Percentiles rank a stretch among this genome's conserved stretches.
phyloP scores from a whole-genome alignment of 1,140 invertebrate species.

The Leucophenga varia region DNA sequence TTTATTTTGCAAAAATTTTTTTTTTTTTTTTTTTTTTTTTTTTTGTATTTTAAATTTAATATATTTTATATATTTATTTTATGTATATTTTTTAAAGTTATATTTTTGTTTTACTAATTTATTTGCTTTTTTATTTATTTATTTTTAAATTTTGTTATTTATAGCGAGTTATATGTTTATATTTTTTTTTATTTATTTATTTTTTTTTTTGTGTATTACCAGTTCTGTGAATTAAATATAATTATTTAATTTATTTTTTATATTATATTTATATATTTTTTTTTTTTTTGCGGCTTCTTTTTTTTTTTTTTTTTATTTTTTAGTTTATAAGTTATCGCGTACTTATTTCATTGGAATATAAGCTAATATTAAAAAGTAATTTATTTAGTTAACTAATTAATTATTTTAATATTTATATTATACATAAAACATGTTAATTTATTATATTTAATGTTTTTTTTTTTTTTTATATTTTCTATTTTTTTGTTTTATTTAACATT shows the following conservation, averaged over 20 bases:
- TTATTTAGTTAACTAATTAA: constrained; percentile 47
- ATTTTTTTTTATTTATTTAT: constrained; percentile 13
- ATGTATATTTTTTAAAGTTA: too few relatives aligned
- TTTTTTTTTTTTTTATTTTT: constrained; percentile 9
- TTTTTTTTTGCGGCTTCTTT: constrained; percentile 16
- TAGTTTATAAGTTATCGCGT: constrained; percentile 14
- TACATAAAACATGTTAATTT: constrained; percentile 24
- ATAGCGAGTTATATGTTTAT: constrained; percentile 29
- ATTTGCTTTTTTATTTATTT: too few relatives aligned
- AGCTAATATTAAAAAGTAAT: constrained; percentile 47
- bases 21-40: constrained; percentile 9
- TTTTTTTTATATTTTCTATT: constrained; percentile 2
- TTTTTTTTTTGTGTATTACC: constrained; percentile 26
- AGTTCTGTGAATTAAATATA: constrained; percentile 44
- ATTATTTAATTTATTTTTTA: constrained; percentile 18
- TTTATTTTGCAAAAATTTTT: constrained; percentile 6
- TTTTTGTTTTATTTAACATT: background rate
- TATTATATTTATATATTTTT: constrained; percentile 15
- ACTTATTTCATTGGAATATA: constrained; percentile 28
- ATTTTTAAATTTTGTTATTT: constrained; percentile 51
- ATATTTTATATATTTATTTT: too few relatives aligned
- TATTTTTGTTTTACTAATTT: too few relatives aligned
- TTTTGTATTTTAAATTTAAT: background rate
- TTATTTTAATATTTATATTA: constrained; percentile 6
- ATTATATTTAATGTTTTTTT: background rate